Evolutionary conservation across 2,113 vertebrate genomes (phyloP), one percentile per base, ranked within the genome.

Genomic region (Ellobius talpinus): DNA sequence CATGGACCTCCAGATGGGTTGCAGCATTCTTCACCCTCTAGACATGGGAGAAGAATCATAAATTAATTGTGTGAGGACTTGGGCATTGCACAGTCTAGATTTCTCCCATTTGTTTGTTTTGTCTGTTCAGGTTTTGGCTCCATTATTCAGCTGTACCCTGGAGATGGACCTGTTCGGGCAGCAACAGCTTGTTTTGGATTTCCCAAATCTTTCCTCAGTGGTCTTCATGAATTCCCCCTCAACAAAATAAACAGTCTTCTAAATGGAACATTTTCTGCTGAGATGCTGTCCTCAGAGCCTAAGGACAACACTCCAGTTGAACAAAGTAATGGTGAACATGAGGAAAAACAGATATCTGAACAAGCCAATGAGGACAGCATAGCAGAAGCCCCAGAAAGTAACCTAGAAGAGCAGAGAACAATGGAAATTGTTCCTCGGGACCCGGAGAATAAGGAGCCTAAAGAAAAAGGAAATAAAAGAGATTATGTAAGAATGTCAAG

Each of bases 171-270:
- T 5, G 98, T 99, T 13, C 99, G 99, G 95, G 99, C 99, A 88
- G 99, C 99, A 92, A 99, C 99, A 97, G 99, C 99, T 74, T 99
- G 99, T 98, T 99, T 99, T 98, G 99, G 99, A 94, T 99, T 99
- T 97, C 99, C 99, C 19, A 98, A 98, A 50, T 98, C 96, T 90
- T 99, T 99, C 98, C 99, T 99, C 52, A 95, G 99, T 50, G 98
- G 96, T 17, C 99, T 99, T 55, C 99, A 99, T 70, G 99, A 99
- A 92, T 99, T 99, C 93, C 99, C 99, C 72, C 99, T 99, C 97
- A 99, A 99, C 98, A 99, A 99, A 98, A 98, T 99, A 96, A 99
- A 99, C 9, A 99, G 99, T 98, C 98, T 99, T 90, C 98, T 99
- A 90, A 99, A 99, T 92, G 99, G 99, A 55, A 99, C 98, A 0